Conservation (phyloP, 2,888 invertebrate species). For the Parthenolecanium corni region DNA sequence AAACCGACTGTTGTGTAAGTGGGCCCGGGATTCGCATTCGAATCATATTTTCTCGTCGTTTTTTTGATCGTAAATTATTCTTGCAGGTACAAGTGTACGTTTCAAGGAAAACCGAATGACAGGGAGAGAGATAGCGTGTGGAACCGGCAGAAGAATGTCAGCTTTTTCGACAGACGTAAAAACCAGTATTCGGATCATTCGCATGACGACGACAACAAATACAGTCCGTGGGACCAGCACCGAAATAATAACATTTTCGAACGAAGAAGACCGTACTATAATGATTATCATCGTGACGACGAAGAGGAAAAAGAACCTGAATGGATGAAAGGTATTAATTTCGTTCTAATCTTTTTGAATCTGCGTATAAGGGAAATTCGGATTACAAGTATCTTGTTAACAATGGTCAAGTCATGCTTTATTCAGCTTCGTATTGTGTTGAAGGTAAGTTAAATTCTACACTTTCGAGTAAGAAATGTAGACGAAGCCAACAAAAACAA, state of each 20-base stretch:
- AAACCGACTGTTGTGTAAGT: constrained; percentile 17
- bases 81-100: constrained; percentile 6
- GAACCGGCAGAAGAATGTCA: background rate
- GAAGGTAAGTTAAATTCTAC: too few species aligned
- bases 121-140: constrained; percentile 1
- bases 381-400: too few species aligned
- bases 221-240: constrained; percentile 2
- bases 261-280: constrained; percentile 10
- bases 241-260: constrained; percentile 3
- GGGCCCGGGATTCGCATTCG: background rate
- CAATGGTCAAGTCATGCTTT: background rate
- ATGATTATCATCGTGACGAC: constrained; percentile 1
- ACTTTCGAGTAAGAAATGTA: too few species aligned
- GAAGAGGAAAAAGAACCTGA: constrained; percentile 31
- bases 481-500: too few species aligned
- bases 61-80: background rate
- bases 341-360: too few species aligned
- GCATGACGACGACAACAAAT: background rate
- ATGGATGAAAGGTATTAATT: constrained; percentile 30
- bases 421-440: too few species aligned
- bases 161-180: background rate
- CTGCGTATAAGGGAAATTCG: too few species aligned
- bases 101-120: background rate
- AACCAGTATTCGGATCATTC: background rate
- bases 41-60: background rate